Evolutionary conservation across 2,113 vertebrate species (phyloP), one percentile per base, ranked within the genome.

Genomic region (Panthera uncia): DNA sequence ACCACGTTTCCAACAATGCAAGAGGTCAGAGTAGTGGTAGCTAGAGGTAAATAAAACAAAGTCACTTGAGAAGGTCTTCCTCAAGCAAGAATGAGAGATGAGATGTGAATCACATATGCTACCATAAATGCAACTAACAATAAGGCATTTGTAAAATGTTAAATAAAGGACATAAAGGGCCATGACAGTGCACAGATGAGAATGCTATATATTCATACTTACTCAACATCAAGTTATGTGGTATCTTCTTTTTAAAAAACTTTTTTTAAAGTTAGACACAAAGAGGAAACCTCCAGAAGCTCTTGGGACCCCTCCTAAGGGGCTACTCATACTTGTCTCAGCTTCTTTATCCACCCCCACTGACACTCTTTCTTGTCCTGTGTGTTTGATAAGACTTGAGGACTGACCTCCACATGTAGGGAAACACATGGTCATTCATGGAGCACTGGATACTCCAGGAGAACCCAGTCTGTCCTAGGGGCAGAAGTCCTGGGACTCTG

Each of bases 401-500:
- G 61, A 7, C 68, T 5, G 13, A 74, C 14, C 15, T 84, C 13
- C 80, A 45, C 7, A 0, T 15, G 13, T 8, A 78, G 21, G 16
- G 4, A 23, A 31, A 23, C 57, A 45, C 3, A 4, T 6, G 21
- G 57, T 10, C 15, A 27, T 65, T 12, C 12, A 4, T 55, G 48
- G 9, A 31, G 4, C 0, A 0, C 25, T 8, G 25, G 11, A 31
- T 13, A 74, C 10, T 2, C 14, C 9, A 19, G 69, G 63, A 69
- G 61, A 27, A 66, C 21, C 63, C 29, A 36, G 33, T 8, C 45
- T 10, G 11, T 36, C 10, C 55, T 71, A 15, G 2, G 1, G 11
- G n/a, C 9, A 19, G 71, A 87, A 65, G 11, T 7, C 66, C 15
- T 55, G 19, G 16, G 16, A 38, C 99, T 74, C 99, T 99, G 91